A percentile compares a stretch with the other conserved stretches of the same genome.
Conservation (phyloP, 1,140 invertebrate genomes). For the Drosophila willistoni region DNA sequence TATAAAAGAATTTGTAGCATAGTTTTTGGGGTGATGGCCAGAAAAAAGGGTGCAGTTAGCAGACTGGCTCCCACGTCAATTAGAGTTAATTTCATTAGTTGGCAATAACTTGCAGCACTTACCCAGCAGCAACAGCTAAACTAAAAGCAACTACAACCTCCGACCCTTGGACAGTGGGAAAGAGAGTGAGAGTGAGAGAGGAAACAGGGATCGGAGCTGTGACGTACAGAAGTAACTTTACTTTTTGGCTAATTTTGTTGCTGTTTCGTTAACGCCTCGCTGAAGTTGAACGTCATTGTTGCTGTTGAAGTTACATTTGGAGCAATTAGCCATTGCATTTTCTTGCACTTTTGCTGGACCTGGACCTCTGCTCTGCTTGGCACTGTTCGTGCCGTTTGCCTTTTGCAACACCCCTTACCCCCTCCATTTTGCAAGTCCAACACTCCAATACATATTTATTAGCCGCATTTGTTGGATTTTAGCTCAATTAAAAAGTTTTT, state of each 20-base stretch:
- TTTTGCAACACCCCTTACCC: neutral
- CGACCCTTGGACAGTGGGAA: neutral
- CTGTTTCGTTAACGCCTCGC: conserved; percentile 68
- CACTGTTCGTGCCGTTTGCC: too few relatives aligned
- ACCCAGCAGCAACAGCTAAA: conserved; percentile 21
- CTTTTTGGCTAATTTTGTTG: conserved; percentile 79
- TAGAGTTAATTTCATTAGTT: conserved; percentile 79
- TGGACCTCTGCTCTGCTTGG: too few relatives aligned
- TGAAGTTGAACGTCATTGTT: conserved; percentile 71
- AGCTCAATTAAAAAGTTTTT: conserved; percentile 80
- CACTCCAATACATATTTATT: conserved; percentile 80
- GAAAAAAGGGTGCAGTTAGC: conserved; percentile 8
- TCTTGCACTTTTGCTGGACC: conserved; percentile 38
- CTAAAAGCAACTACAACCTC: conserved; percentile 45
- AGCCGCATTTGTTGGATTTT: conserved; percentile 81
- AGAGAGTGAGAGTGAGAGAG: too few relatives aligned
- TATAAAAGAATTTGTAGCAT: conserved; percentile 11
- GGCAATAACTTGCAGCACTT: conserved; percentile 77
- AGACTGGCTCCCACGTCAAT: conserved; percentile 68
- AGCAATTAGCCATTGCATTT: conserved; percentile 74
- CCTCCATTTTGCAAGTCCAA: conserved; percentile 6
- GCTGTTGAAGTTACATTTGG: conserved; percentile 66
- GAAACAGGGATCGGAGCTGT: too few relatives aligned
- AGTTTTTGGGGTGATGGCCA: conserved; percentile 4
- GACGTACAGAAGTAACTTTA: conserved; percentile 41